Evolutionary conservation across 2,888 invertebrate species (phyloP).

Genomic region (Plebejus anna): DNA sequence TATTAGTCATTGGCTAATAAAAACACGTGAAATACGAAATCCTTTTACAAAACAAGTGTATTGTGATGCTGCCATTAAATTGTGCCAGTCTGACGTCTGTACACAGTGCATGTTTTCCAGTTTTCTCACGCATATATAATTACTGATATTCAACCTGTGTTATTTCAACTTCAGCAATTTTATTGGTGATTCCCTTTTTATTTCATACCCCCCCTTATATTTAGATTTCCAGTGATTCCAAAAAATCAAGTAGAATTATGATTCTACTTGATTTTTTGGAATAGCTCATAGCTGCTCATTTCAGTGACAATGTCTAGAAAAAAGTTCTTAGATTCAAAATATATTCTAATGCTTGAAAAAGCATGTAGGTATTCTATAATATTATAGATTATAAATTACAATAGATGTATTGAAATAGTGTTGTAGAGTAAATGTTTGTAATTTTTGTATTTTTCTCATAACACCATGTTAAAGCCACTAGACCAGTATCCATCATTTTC

Average conservation of each 20-base stretch:
- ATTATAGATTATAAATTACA: too few species aligned
- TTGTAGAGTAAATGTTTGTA: too few species aligned
- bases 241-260: neutral
- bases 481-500: too few species aligned
- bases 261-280: too few species aligned
- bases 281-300: too few species aligned
- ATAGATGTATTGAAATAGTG: too few species aligned
- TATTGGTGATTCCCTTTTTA: neutral
- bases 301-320: too few species aligned
- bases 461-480: too few species aligned
- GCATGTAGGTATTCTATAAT: too few species aligned
- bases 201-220: neutral
- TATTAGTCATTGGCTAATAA: conserved; percentile 36
- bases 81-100: neutral
- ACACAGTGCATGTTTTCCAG: conserved; percentile 10
- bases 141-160: neutral
- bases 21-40: neutral
- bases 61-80: conserved; percentile 15
- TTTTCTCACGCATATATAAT: neutral
- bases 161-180: neutral
- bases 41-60: conserved; percentile 17
- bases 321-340: too few species aligned
- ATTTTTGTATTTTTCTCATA: too few species aligned
- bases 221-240: neutral
- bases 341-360: too few species aligned